Evolutionary conservation across 2,113 vertebrate genomes (phyloP).

Genomic region (Odobenus rosmarus): DNA sequence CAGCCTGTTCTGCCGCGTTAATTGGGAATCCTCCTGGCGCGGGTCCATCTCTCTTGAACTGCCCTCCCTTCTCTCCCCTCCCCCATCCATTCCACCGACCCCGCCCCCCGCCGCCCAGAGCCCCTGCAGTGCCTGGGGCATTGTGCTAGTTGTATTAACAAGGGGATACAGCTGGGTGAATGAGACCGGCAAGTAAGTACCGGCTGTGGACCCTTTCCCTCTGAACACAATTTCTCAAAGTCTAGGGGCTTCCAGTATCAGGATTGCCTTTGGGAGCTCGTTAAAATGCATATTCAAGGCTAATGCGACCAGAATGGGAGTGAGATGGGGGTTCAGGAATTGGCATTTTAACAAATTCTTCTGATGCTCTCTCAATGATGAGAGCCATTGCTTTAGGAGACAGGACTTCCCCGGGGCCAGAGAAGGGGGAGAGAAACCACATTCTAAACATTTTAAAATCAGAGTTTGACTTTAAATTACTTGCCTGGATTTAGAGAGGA

Average conservation of each 20-base stretch:
- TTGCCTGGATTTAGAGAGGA: background rate
- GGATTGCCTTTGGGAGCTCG: background rate
- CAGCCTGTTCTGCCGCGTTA: background rate
- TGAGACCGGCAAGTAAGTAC: background rate
- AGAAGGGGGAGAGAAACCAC: conserved; percentile 2
- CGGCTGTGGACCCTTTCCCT: background rate
- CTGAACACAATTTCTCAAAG: background rate
- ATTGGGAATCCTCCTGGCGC: conserved; percentile 24
- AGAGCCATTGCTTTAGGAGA: background rate
- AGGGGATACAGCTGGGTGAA: background rate
- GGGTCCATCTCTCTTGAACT: background rate
- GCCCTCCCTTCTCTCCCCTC: background rate
- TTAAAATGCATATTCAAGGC: conserved; percentile 48
- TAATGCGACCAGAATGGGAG: background rate
- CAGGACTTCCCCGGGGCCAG: background rate
- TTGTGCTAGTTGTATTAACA: background rate
- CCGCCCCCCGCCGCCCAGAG: background rate
- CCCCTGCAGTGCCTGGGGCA: background rate
- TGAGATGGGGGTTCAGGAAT: background rate
- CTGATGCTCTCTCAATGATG: background rate
- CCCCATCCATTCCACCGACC: background rate
- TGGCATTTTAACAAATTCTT: background rate
- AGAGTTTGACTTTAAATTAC: conserved; percentile 10
- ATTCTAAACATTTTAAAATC: background rate
- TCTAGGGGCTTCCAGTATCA: background rate